Base-by-base conservation (phyloP, 1,140 invertebrate genomes). In the Chrysopa pallens region DNA sequence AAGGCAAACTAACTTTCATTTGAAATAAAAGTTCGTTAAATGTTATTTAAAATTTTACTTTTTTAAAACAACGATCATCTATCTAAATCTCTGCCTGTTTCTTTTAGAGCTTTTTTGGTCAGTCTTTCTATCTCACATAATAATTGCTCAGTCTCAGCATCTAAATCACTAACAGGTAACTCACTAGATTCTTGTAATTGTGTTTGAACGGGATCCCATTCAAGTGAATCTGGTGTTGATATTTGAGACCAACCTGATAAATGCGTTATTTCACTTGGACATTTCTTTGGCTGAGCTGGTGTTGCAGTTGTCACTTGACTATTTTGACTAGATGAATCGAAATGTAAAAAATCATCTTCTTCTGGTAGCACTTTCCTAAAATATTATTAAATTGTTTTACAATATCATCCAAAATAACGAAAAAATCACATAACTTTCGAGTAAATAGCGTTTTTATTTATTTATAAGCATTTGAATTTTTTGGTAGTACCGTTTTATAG, bases 181-280 rank as follows among this genome's bases (percentile, higher is more conserved):
- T 49, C 53, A 33, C 12, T 28, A 11, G 46, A 43, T 38, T 58
- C 31, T 33, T 33, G 54, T 28, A 59, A 49, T 1, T 54, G 53
- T 37, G 53, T 58, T 46, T 67, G 66, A 3, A 68, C 63, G 11
- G 62, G 66, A 54, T 71, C 69, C 69, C 69, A 71, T 55, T 71
- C 68, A 43, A 71, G 58, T 38, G 67, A 69, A 51, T 69, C 65
- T 23, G 63, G 64, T n/a, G 64, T 66, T 6, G 68, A 68, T 29
- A 68, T 59, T 42, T 63, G 55, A 11, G 68, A 70, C 64, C 66
- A 69, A 36, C 63, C 63, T 29, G 66, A 64, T 33, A 33, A 12
- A 33, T 33, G 8, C 6, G 31, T 33, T 33, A 33, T 33, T 33
- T 33, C 31, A 33, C 31, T 33, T 33, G 31, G n/a, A 33, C 31